Base-by-base conservation (phyloP, 64 coral and sea anemone genomes). In the Montipora sp. region DNA sequence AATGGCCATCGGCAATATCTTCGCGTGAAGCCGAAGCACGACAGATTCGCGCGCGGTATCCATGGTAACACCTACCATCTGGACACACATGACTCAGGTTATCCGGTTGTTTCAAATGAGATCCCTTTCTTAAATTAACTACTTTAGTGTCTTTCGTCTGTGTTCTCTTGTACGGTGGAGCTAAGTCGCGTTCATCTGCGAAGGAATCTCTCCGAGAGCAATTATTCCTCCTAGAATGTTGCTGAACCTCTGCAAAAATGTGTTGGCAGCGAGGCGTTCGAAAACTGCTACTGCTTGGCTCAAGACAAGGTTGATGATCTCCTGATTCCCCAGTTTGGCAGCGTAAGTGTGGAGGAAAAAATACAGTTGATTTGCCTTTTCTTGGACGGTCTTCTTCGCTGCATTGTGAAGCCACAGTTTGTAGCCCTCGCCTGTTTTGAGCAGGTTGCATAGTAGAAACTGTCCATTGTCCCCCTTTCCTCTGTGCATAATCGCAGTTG, bases 201-300 rank as follows among this genome's bases (percentile, higher is more conserved):
- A 46, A 48, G 43, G 59, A 67, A 16, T 84, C 60, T 12, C 68
- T 84, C 13, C 7, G 59, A 68, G 68, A 84, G n/a, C 81, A 68
- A 46, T 18, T 14, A 16, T 43, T 43, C 21, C 36, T 8, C 12
- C 3, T 48, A 15, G 24, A 45, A 47, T 67, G 4, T 69, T 84
- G 4, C n/a, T 69, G 81, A 24, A 7, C 22, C 1, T 84, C 24
- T 66, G 13, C 3, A 45, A 16, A 1, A 65, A 82, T 5, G 24
- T 82, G 13, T 68, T 84, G 81, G 24, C 81, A 84, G 36, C 15
- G 59, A 18, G 43, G 43, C 27, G 59, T 19, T 43, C 60, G 59
- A 10, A 43, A 48, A 46, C 13, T 60, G 5, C 18, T 47, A 46
- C 6, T 60, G 5, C 18, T 47, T 84, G 60, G 7, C 8, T 84